Base-by-base conservation (phyloP, 2,888 invertebrate genomes). In the Penaeus monodon region DNA sequence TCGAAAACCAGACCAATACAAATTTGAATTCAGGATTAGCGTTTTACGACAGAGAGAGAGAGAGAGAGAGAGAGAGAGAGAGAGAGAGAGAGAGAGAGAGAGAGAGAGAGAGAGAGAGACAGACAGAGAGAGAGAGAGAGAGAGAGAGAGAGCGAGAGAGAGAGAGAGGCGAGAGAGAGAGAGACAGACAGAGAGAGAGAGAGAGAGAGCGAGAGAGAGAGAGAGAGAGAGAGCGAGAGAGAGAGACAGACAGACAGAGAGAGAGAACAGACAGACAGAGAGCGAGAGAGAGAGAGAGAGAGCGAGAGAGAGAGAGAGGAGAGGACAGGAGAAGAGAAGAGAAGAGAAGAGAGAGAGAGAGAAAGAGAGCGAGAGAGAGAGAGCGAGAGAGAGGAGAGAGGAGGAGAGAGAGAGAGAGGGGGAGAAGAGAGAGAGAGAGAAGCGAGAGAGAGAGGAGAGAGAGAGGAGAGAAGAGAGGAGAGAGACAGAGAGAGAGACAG, bases 1-100 rank as follows among this genome's bases (percentile, higher is more conserved):
- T 57, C 57, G 57, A 57, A 57, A 57, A 57, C 57, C 57, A 57
- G 57, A 57, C 57, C 57, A 57, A 57, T 57, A 57, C 57, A 57
- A 57, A 57, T 57, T 17, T 20, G 57, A 57, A 57, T 57, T 57
- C 57, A 57, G 57, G 57, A 57, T 57, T 57, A 57, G 57, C 57
- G 57, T 57, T 57, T 49, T 57, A 57, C 57, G 70, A 70, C 27
- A 70, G 70, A 70, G 70, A 22, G 70, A 24, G 70, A 70, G 70
- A n/a, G 70, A 70, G 70, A 70, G 70, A 70, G 70, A 70, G n/a
- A 70, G 70, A 70, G 70, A 70, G 70, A 70, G 70, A 70, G 70
- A 70, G 70, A 70, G 70, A 70, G 70, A 70, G 70, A 70, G n/a
- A 70, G 70, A 70, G 70, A 70, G 70, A 70, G 68, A 68, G 68